Conservation (phyloP, 92 coral and sea anemone species). For the Porites cylindrica region DNA sequence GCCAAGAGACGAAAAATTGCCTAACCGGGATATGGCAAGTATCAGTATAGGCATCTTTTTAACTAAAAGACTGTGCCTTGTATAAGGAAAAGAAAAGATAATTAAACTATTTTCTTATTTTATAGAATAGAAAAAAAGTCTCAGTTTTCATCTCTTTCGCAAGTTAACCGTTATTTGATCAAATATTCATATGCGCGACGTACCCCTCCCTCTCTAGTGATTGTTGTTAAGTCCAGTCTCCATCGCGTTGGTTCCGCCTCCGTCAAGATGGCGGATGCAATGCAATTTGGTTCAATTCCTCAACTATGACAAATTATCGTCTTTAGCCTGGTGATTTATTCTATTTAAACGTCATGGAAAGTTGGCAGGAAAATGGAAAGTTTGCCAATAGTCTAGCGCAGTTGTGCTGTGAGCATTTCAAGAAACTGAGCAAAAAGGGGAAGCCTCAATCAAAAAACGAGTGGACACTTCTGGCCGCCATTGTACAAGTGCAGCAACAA, state of each 20-base stretch:
- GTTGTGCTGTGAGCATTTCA: slow-evolving; percentile 84
- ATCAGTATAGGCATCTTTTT: too few relatives aligned
- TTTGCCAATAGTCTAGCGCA: slow-evolving; percentile 77
- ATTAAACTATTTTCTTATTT: neutral
- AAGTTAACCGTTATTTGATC: too few relatives aligned
- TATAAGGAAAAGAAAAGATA: neutral
- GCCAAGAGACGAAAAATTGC: neutral
- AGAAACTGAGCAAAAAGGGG: slow-evolving; percentile 86
- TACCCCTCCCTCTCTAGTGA: neutral
- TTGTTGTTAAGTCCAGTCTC: slow-evolving; percentile 30
- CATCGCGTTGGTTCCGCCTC: neutral
- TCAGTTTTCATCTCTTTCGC: too few relatives aligned
- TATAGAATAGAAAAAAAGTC: too few relatives aligned
- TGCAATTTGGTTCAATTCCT: neutral
- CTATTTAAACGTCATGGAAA: slow-evolving; percentile 12
- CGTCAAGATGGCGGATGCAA: slow-evolving; percentile 68
- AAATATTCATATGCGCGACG: too few relatives aligned
- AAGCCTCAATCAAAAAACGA: slow-evolving; percentile 85
- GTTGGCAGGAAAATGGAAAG: slow-evolving; percentile 71
- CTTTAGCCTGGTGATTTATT: too few relatives aligned
- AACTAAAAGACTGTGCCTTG: neutral
- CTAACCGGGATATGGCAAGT: neutral
- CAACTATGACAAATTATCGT: neutral
- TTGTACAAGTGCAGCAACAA: slow-evolving; percentile 49
- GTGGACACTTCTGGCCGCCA: slow-evolving; percentile 94